Evolutionary conservation across 2,113 vertebrate genomes (phyloP).

Genomic region (Parotia lawesii): DNA sequence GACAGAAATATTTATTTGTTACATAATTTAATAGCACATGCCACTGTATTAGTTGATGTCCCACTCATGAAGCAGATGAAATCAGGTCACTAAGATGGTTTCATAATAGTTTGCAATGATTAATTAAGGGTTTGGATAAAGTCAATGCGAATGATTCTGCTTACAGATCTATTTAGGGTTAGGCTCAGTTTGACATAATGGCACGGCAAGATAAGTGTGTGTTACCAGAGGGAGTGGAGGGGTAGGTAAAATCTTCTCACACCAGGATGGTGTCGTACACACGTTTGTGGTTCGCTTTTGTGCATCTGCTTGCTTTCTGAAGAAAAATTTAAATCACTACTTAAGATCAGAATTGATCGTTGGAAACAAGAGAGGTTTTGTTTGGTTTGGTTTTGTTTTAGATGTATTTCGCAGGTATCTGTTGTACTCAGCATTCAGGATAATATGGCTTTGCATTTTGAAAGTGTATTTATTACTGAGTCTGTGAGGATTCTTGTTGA

Average conservation of each 20-base stretch:
- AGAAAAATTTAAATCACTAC: neutral
- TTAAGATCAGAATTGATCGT: neutral
- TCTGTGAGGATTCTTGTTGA: neutral
- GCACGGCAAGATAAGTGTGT: accelerated
- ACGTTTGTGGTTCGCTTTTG: neutral
- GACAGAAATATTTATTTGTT: neutral
- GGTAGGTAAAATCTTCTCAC: neutral
- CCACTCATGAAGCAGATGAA: neutral
- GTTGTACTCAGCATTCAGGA: neutral
- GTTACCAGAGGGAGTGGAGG: neutral
- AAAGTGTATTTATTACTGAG: neutral
- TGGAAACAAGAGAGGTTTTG: neutral
- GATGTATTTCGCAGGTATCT: neutral
- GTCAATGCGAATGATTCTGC: neutral
- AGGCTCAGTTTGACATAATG: neutral
- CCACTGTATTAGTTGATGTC: neutral
- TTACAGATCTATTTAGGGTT: neutral
- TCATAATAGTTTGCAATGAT: neutral
- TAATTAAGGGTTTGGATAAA: neutral
- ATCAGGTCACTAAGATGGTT: neutral
- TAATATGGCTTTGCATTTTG: neutral
- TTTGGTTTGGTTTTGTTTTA: neutral
- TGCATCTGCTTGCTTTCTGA: neutral
- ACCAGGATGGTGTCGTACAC: neutral
- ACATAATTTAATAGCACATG: neutral